A percentile compares a stretch with the other conserved stretches of the same genome.
Evolutionary conservation across 2,888 invertebrate genomes (phyloP).

Genomic region (Prosapia bicincta): DNA sequence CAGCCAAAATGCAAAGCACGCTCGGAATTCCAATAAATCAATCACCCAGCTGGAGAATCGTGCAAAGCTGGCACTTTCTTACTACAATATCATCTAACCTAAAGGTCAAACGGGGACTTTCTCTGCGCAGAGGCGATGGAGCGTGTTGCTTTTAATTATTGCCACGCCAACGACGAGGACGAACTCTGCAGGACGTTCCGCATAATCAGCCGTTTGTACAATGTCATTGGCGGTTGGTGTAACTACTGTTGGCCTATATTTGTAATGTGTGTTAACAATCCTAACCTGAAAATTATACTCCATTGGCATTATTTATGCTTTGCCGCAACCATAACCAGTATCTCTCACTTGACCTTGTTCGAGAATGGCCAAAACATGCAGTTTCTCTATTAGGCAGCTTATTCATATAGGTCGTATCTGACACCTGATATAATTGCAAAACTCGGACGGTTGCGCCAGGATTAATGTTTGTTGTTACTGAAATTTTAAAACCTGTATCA

Average conservation of each 20-base stretch:
- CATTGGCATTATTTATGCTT: too few species aligned
- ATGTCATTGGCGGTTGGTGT: neutral
- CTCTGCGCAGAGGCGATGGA: neutral
- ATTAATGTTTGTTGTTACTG: too few species aligned
- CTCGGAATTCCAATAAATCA: neutral
- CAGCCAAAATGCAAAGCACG: neutral
- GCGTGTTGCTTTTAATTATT: neutral
- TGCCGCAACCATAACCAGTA: too few species aligned
- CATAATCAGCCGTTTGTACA: neutral
- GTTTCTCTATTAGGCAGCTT: too few species aligned
- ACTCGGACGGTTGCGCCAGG: too few species aligned
- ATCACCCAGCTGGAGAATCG: neutral
- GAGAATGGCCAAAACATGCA: too few species aligned
- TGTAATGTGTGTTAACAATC: neutral
- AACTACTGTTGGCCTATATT: neutral
- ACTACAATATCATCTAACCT: too few species aligned
- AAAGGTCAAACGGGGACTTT: neutral
- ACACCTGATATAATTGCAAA: too few species aligned
- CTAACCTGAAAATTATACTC: neutral
- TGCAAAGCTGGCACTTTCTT: neutral
- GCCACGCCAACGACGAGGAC: neutral
- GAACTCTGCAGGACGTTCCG: neutral
- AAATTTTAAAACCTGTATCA: too few species aligned
- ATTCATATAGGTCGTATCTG: too few species aligned
- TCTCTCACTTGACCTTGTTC: too few species aligned